A percentile compares a stretch with the other conserved stretches of the same genome.
Evolutionary conservation across 2,113 vertebrate species (phyloP).

Genomic region (Hipposideros armiger): DNA sequence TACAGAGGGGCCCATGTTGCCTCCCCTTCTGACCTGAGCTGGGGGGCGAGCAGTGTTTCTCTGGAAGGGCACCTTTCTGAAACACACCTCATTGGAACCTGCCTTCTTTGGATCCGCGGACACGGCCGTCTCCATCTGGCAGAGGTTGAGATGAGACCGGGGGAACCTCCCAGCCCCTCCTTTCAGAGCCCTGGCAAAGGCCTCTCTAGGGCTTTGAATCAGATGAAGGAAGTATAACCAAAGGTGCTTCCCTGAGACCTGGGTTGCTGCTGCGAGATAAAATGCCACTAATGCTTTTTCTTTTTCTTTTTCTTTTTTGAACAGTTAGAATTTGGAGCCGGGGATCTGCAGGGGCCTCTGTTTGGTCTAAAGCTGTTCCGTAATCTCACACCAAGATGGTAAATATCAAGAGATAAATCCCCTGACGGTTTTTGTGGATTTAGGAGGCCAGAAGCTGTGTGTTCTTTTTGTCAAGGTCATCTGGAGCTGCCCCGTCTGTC

Average conservation of each 20-base stretch:
- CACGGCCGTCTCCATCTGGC: background rate
- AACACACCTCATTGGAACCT: background rate
- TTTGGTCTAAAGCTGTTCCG: constrained; percentile 97
- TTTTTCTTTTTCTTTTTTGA: constrained; percentile 49
- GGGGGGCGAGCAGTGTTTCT: rapidly evolving
- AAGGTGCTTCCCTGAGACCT: background rate
- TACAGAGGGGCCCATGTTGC: no score
- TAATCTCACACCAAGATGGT: constrained; percentile 96
- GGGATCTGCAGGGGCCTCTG: constrained; percentile 96
- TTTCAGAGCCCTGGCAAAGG: background rate
- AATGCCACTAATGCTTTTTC: constrained; percentile 36
- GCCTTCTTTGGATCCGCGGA: background rate
- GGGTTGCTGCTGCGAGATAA: background rate
- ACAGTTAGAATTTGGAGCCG: constrained; percentile 97
- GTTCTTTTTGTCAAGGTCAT: background rate
- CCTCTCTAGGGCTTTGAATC: background rate
- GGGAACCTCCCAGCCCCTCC: background rate
- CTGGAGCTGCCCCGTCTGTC: background rate
- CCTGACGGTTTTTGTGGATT: background rate
- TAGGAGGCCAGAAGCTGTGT: background rate
- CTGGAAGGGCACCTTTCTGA: background rate
- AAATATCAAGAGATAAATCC: constrained; percentile 75
- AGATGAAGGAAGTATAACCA: background rate
- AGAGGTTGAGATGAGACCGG: background rate
- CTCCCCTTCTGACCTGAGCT: background rate